Evolutionary conservation across 2,797 vertebrate genomes (phyloP).

Genomic region (Poeciliopsis paucimaculata): DNA sequence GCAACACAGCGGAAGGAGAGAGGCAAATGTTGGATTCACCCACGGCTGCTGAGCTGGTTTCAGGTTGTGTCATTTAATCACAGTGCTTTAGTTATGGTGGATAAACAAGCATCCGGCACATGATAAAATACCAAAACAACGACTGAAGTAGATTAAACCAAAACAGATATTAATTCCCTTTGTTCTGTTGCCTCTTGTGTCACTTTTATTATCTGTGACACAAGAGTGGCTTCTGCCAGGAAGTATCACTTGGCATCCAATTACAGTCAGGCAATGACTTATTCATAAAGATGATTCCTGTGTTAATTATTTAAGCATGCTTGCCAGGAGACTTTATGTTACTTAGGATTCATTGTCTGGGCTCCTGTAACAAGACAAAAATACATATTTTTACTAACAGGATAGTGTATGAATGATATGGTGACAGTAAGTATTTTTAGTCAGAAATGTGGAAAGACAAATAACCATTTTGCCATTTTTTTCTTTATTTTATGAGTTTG

Average conservation of each 20-base stretch:
- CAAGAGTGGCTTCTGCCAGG: constrained; percentile 59
- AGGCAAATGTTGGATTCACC: constrained; percentile 65
- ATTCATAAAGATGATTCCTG: constrained; percentile 80
- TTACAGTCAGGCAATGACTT: constrained; percentile 75
- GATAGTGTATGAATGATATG: background rate
- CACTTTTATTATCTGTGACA: constrained; percentile 54
- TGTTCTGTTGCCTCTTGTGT: constrained; percentile 41
- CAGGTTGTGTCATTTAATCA: constrained; percentile 20
- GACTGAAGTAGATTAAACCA: background rate
- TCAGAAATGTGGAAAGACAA: background rate
- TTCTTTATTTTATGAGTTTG: constrained; percentile 1
- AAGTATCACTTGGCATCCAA: constrained; percentile 72
- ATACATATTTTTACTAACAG: background rate
- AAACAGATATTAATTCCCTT: constrained; percentile 24
- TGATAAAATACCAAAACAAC: background rate
- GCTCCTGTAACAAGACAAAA: background rate
- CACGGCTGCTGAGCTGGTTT: constrained; percentile 25
- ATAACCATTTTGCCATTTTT: background rate
- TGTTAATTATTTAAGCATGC: constrained; percentile 80
- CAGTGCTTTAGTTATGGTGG: constrained; percentile 19
- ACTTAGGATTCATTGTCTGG: constrained; percentile 15
- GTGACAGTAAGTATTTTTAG: background rate
- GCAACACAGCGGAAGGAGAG: constrained; percentile 58
- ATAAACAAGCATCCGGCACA: background rate
- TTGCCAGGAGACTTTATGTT: constrained; percentile 51